Base-by-base conservation (phyloP, 2,888 invertebrate species). In the Melanostoma scalare region DNA sequence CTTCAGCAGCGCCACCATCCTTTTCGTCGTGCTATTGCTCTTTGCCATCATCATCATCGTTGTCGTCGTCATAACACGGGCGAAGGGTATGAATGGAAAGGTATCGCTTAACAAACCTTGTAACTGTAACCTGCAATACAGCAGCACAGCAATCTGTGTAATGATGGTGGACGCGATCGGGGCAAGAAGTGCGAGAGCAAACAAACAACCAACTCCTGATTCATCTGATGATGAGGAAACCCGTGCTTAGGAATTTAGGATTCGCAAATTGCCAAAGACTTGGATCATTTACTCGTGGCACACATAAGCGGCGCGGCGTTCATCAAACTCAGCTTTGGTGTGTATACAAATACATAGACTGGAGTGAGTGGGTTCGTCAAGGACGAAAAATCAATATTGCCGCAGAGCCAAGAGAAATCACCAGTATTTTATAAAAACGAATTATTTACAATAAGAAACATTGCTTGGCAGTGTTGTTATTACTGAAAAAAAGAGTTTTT, bases 101-200 rank as follows among this genome's bases (percentile, higher is more conserved):
- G 84, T 84, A 84, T 84, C 84, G 84, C 84, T 79, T 78, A 78
- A 67, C 84, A 84, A 75, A 72, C 74, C 60, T 71, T 67, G 71
- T 75, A 71, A 79, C 79, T 56, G 75, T 75, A 71, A 79, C 84
- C 71, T 74, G 79, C 79, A 71, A 67, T 65, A 84, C 78, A 84
- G 78, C 56, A 60, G 61, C 79, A 61, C 65, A 72, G 75, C 79
- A 84, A 79, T 84, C 71, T 84, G 79, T 75, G 74, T 79, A 84
- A 84, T 78, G 74, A 75, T 48, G 60, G 71, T 33, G 71, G 63
- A 61, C 71, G 74, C 79, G 71, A 73, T 73, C 65, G 73, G 56
- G 48, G 58, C 53, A 46, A 58, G 61, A 65, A 61, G 48, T 61
- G 48, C 48, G 55, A 79, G 60, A 48, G 50, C 60, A 79, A 78